phyloP scores from a whole-genome alignment of 2,113 vertebrate genomes.

The Xiphophorus maculatus region DNA sequence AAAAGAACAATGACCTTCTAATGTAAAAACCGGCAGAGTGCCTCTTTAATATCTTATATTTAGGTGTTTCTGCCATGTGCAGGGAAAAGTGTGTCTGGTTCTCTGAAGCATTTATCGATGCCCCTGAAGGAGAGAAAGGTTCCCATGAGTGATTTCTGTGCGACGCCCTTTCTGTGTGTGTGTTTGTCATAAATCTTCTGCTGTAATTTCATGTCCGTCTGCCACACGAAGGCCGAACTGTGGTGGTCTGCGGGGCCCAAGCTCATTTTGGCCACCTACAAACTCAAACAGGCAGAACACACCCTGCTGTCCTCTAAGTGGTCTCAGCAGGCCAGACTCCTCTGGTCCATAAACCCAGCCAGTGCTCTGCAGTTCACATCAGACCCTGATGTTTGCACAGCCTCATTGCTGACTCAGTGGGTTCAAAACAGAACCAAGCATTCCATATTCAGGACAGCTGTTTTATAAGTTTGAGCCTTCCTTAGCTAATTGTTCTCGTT shows the following conservation, averaged over 20 bases:
- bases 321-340: constrained; percentile 56
- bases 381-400: constrained; percentile 11
- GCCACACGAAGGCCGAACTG: neutral
- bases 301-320: constrained; percentile 48
- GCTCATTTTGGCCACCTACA: constrained; percentile 48
- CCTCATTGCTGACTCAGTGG: constrained; percentile 23
- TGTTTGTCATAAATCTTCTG: neutral
- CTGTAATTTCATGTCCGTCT: neutral
- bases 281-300: constrained; percentile 19
- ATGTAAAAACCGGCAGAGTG: neutral
- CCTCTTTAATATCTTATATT: neutral
- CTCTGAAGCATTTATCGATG: neutral
- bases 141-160: neutral
- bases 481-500: constrained; percentile 57
- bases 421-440: constrained; percentile 8
- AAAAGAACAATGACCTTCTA: neutral
- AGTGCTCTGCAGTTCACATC: constrained; percentile 50
- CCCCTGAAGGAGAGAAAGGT: constrained; percentile 4
- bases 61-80: neutral
- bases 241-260: neutral
- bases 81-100: neutral
- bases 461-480: constrained; percentile 61
- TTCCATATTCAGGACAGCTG: constrained; percentile 25
- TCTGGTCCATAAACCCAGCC: constrained; percentile 58
- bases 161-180: constrained; percentile 3